Evolutionary conservation across 2,888 invertebrate species (phyloP).

Genomic region (Podabrus alpinus): DNA sequence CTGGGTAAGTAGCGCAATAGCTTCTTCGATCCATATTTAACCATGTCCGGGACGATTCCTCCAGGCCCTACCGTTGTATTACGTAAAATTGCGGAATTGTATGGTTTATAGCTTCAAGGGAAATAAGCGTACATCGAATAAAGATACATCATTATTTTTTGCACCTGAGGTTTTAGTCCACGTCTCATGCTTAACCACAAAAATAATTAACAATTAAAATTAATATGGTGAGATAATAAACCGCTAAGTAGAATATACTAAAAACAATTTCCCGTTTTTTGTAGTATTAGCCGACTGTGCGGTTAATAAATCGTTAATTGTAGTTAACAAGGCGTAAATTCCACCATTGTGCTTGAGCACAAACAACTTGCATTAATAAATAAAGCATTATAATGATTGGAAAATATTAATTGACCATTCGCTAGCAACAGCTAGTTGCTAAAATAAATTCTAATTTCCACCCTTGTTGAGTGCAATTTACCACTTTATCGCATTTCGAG

Average conservation of each 20-base stretch:
- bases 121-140: too few relatives aligned
- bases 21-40: too few relatives aligned
- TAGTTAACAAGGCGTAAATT: not conserved
- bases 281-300: not conserved
- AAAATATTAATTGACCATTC: not conserved
- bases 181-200: not conserved
- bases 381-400: not conserved
- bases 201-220: not conserved
- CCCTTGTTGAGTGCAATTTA: conserved; percentile 22
- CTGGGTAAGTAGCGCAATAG: too few relatives aligned
- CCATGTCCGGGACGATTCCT: too few relatives aligned
- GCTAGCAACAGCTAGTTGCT: not conserved
- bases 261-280: not conserved
- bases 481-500: conserved; percentile 22
- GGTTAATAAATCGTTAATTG: not conserved
- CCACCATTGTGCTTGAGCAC: not conserved
- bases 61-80: too few relatives aligned
- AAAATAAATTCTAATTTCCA: conserved; percentile 19
- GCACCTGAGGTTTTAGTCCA: too few relatives aligned
- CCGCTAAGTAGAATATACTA: not conserved
- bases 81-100: too few relatives aligned
- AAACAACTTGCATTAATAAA: not conserved
- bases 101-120: too few relatives aligned
- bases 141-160: too few relatives aligned
- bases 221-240: not conserved